Base-by-base conservation (phyloP, 2,888 invertebrate species). In the Chrysodeixis includens region DNA sequence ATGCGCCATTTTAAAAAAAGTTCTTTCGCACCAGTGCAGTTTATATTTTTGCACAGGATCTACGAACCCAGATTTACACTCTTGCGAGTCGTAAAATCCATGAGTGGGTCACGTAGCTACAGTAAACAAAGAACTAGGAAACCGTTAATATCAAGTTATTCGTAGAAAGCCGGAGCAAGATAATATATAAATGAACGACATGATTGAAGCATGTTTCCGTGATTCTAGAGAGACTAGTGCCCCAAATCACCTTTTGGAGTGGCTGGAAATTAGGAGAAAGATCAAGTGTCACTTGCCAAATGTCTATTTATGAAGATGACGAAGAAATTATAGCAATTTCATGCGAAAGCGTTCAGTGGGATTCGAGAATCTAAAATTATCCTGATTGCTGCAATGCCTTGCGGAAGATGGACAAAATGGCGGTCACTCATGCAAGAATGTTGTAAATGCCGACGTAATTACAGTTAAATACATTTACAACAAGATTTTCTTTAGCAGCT, bases 381-480 rank as follows among this genome's bases (percentile, higher is more conserved):
- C 40, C 49, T 10, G 52, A 35, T 62, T 66, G 54, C 30, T 62
- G 67, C 54, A 63, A 62, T 55, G 56, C 51, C 40, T 16, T 32
- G 52, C 32, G 61, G 54, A 70, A 66, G 56, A 49, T 49, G 46
- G 46, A 62, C 16, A 54, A 79, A 66, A 77, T 68, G 60, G 59
- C 58, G 40, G 54, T 16, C 12, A 4, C 14, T 16, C 30, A 57
- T 35, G 20, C 26, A 61, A 51, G 32, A 61, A 51, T 61, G 57
- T 44, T 30, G 26, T 53, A 30, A 32, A 61, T 14, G 32, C 26
- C 46, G 18, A 57, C 26, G 26, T n/a, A n/a, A n/a, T n/a, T n/a
- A n/a, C 30, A n/a, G 14, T 35, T 18, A 51, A 18, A 35, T 10
- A 49, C 30, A 14, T 53, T 53, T 30, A n/a, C 5, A 35, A 9